Evolutionary conservation across 2,888 invertebrate species (phyloP).

Genomic region (Eupithecia insigniata): DNA sequence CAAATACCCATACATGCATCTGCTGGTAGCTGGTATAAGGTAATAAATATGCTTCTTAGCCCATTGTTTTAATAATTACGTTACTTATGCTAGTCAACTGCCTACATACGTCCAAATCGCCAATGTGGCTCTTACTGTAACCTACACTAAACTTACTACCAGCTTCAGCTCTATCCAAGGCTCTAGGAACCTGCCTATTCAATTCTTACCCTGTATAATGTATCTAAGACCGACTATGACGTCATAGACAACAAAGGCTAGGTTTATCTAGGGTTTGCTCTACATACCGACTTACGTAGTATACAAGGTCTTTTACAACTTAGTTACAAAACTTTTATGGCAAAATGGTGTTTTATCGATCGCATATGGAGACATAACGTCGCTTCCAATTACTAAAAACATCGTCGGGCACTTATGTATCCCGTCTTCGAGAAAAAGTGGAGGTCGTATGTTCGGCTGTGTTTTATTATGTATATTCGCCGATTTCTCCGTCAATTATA

Average conservation of each 20-base stretch:
- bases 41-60: too few species aligned
- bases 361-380: neutral
- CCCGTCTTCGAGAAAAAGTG: neutral
- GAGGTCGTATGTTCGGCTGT: neutral
- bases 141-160: too few species aligned
- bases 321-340: neutral
- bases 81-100: too few species aligned
- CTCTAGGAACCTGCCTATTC: neutral
- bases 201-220: neutral
- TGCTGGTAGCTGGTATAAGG: too few species aligned
- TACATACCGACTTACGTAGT: neutral
- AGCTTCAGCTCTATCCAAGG: neutral
- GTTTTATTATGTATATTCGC: neutral
- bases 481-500: neutral
- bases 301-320: neutral
- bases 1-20: too few species aligned
- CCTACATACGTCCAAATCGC: too few species aligned
- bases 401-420: neutral
- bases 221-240: neutral
- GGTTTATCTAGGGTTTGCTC: constrained; percentile 1
- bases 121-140: too few species aligned
- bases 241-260: neutral
- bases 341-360: neutral
- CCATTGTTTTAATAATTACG: too few species aligned
- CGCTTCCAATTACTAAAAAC: neutral